Evolutionary conservation across 1,140 invertebrate species (phyloP), one percentile per base, ranked within the genome.

Genomic region (Nymphalis io): DNA sequence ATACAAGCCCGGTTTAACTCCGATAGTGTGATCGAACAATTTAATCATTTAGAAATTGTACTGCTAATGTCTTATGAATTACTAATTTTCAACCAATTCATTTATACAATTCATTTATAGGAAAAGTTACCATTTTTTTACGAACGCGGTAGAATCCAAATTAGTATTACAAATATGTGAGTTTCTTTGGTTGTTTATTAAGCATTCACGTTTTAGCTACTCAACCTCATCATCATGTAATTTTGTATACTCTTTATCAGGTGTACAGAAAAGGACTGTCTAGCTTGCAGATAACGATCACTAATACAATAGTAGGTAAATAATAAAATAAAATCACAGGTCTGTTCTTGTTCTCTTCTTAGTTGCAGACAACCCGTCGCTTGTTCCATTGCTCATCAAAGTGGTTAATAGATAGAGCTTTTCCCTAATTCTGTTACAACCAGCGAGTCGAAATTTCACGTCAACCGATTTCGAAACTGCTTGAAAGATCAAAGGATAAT

Each of bases 341-440:
- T 33, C 1, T 33, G 27, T 33, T 33, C 27, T 33, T 33, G 27
- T 33, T 8, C 27, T 33, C 27, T 33, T 33, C 40, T n/a, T 44
- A 44, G 40, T 44, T 44, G 3, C n/a, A 44, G 1, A 44, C 13
- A n/a, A n/a, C 1, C 40, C 59, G 65, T 77, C 70, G 66, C 59
- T 68, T 73, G 70, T 71, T 78, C 70, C 64, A 73, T 74, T 73
- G 80, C 71, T 75, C 73, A 75, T 72, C 80, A 66, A 70, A 76
- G 18, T 38, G 58, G 60, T 38, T 66, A 72, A 72, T 76, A 65
- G 27, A 72, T 76, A 65, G 27, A 33, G 68, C 72, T 75, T 69
- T 76, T 74, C 72, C 75, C 76, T 82, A 79, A 80, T 83, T 79
- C 70, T 72, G 79, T 80, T 83, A 77, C 73, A 74, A 44, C 21